These are phyloP conservation scores for Cheilosia impressa DNA, from an alignment of 2,888 invertebrate genomes.

Conservation along the genomic window DNA sequence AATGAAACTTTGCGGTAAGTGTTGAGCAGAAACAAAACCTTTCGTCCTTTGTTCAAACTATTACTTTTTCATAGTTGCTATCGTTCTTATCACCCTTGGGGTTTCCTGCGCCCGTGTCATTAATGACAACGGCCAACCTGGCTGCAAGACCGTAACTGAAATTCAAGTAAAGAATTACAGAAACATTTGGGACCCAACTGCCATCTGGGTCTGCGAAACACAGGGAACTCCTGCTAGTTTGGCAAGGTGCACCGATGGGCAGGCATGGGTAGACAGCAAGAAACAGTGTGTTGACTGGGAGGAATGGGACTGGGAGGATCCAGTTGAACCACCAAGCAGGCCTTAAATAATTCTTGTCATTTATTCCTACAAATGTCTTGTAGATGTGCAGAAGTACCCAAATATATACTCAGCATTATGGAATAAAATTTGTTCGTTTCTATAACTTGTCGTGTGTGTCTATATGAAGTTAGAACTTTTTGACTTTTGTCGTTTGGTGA, in stretches of 20 bases:
- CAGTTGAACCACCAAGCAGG: conserved; percentile 77
- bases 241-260: conserved; percentile 76
- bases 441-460: too few relatives aligned
- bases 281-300: conserved; percentile 79
- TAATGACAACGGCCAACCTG: conserved; percentile 78
- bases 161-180: conserved; percentile 77
- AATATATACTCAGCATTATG: too few relatives aligned
- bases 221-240: conserved; percentile 76
- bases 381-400: neutral
- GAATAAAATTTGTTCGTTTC: too few relatives aligned
- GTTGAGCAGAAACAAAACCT: neutral
- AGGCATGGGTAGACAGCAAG: conserved; percentile 77
- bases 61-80: neutral
- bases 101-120: conserved; percentile 3
- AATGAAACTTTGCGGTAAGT: conserved; percentile 39
- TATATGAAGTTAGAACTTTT: too few relatives aligned
- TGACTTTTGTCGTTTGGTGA: too few relatives aligned
- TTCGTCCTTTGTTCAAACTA: neutral
- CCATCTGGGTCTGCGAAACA: conserved; percentile 78
- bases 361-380: neutral
- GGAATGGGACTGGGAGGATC: conserved; percentile 79
- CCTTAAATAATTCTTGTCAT: conserved; percentile 22
- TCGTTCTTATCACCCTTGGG: neutral
- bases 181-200: conserved; percentile 79
- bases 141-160: conserved; percentile 78